Base-by-base conservation (phyloP, 2,888 invertebrate species). In the Xiphydria camelus region DNA sequence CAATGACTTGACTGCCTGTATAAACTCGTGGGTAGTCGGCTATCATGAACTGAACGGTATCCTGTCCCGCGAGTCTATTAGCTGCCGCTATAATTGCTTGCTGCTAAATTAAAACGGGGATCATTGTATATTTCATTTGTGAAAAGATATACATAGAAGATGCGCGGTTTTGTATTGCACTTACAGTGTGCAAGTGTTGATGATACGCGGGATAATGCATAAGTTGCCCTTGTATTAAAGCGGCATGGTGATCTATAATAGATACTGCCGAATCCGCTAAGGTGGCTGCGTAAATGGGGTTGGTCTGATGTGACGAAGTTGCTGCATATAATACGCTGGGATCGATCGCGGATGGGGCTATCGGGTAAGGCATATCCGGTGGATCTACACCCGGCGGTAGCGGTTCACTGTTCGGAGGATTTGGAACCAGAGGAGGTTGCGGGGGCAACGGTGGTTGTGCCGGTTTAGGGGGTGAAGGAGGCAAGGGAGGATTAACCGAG, bases 301-400 rank as follows among this genome's bases (percentile, higher is more conserved):
- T 65, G 3, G 57, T 59, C 39, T 67, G 67, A 3, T 67, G 68
- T 2, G 64, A 63, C n/a, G n/a, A 14, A 19, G 66, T 59, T 4
- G 68, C 53, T 6, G 56, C 45, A 36, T 72, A 66, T 5, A 73
- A 58, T 23, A 73, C 65, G 9, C 61, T 64, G 4, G 70, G 60
- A 25, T 71, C 68, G 7, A 72, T 49, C 2, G 66, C 58, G 3
- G 68, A 57, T 4, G 68, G 63, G 6, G 68, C 61, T 4, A 69
- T 48, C 4, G 68, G 45, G 29, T 70, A 76, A 1, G 75, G 63
- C 31, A 73, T 59, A 36, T 79, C 79, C 2, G 76, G 68, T 4
- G 76, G 65, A 55, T 82, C 82, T 0, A 81, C 80, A 3, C 80
- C 81, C 4, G 81, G 81, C 10, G 81, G 81, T n/a, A 79, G 60